Base-by-base conservation (phyloP, 1,140 invertebrate genomes). In the Drosophila ohnishii region DNA sequence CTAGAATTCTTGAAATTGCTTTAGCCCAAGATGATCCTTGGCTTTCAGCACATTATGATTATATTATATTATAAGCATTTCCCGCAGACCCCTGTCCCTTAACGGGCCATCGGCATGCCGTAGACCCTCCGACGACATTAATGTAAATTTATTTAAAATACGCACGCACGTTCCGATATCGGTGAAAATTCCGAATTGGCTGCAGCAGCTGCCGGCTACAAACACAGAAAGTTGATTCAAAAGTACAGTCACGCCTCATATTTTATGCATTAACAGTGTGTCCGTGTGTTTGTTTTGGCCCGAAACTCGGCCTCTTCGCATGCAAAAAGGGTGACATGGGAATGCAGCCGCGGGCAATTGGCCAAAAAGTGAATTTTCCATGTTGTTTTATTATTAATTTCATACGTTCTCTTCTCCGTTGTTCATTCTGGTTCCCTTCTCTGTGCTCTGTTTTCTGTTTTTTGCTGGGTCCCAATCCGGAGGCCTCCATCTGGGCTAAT, bases 351-450 rank as follows among this genome's bases (percentile, higher is more conserved):
- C 45, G 50, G 57, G 59, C 75, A 82, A 72, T 87, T 70, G 83
- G 63, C 65, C 70, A 83, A 75, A 76, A 87, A 82, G 71, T 82
- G 75, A 87, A 70, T 87, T 77, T 87, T 80, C 64, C 71, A 42
- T 83, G 75, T 88, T 87, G 80, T 88, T 87, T 87, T 88, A 87
- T 87, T 87, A 87, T 87, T 87, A 86, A 82, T 86, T 82, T 85
- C 64, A 62, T 78, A 64, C 59, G 59, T 76, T 72, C 34, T 10
- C 5, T 5, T 53, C 51, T 76, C 70, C 51, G 58, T 39, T 47
- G 47, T 51, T 34, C 48, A 13, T 30, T 32, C 28, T 9, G 61
- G 22, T 39, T 30, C 28, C 28, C 45, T 61, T 59, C 28, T 25
- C 22, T 3, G 11, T 45, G 19, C 44, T 62, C 16, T 3, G 34